Percentiles rank a stretch among this genome's conserved stretches.
Evolutionary conservation across 1,140 invertebrate genomes (phyloP).

Genomic region (Lasioglossum baleicum): DNA sequence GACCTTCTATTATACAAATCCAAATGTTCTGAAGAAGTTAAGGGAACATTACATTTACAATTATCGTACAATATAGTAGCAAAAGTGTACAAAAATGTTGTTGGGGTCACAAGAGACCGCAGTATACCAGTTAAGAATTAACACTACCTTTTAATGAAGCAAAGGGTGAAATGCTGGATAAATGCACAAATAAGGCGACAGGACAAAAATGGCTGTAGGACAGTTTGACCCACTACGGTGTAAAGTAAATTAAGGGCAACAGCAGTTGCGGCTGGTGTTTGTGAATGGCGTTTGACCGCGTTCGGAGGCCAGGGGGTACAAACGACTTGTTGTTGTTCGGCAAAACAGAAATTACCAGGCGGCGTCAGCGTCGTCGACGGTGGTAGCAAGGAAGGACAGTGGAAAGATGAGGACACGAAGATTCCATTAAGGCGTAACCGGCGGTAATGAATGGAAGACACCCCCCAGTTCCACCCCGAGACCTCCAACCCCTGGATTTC

Average conservation of each 20-base stretch:
- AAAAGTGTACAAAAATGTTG: too few relatives aligned
- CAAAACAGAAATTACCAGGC: conserved; percentile 73
- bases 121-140: too few relatives aligned
- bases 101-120: too few relatives aligned
- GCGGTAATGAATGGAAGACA: conserved; percentile 78
- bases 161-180: too few relatives aligned
- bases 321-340: conserved; percentile 71
- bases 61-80: too few relatives aligned
- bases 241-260: conserved; percentile 50
- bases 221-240: neutral
- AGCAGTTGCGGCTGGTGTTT: conserved; percentile 43
- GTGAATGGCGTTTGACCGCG: conserved; percentile 48
- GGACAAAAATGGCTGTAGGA: too few relatives aligned
- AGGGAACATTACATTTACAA: too few relatives aligned
- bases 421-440: conserved; percentile 78
- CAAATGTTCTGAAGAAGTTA: too few relatives aligned
- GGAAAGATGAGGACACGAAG: conserved; percentile 76
- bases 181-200: too few relatives aligned
- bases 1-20: too few relatives aligned
- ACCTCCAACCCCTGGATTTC: conserved; percentile 59
- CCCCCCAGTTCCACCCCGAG: conserved; percentile 53
- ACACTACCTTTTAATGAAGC: too few relatives aligned
- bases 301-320: conserved; percentile 55
- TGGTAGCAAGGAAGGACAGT: conserved; percentile 62
- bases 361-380: conserved; percentile 22